phyloP scores from a whole-genome alignment of 2,888 invertebrate species.

The Ochropleura leucogaster region DNA sequence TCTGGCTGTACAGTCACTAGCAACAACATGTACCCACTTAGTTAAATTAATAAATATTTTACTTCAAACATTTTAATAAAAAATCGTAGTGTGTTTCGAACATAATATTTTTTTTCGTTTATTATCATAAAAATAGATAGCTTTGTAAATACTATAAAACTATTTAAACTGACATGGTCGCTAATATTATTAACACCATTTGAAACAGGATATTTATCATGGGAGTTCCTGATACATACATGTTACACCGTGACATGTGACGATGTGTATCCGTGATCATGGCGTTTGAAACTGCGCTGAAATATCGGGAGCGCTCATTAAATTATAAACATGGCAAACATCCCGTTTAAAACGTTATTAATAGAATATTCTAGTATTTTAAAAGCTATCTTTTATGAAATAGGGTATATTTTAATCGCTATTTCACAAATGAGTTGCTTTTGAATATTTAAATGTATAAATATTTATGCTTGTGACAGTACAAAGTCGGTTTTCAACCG shows the following conservation, averaged over 20 bases:
- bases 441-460: not conserved
- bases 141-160: too few relatives aligned
- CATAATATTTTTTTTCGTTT: not conserved
- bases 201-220: too few relatives aligned
- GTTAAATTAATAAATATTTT: not conserved
- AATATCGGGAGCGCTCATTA: too few relatives aligned
- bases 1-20: conserved; percentile 27
- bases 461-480: conserved; percentile 11
- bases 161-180: too few relatives aligned
- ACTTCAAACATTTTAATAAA: not conserved
- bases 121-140: too few relatives aligned
- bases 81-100: not conserved
- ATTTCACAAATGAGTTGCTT: not conserved
- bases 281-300: too few relatives aligned
- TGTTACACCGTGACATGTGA: too few relatives aligned
- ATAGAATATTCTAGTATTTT: not conserved
- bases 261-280: too few relatives aligned
- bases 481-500: conserved; percentile 51
- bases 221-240: too few relatives aligned
- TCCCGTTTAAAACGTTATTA: too few relatives aligned
- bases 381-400: not conserved
- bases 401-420: not conserved
- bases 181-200: too few relatives aligned
- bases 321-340: too few relatives aligned
- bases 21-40: conserved; percentile 1